These are phyloP conservation scores for Tenodera sinensis DNA, from an alignment of 2,888 invertebrate genomes.

Conservation along the genomic window DNA sequence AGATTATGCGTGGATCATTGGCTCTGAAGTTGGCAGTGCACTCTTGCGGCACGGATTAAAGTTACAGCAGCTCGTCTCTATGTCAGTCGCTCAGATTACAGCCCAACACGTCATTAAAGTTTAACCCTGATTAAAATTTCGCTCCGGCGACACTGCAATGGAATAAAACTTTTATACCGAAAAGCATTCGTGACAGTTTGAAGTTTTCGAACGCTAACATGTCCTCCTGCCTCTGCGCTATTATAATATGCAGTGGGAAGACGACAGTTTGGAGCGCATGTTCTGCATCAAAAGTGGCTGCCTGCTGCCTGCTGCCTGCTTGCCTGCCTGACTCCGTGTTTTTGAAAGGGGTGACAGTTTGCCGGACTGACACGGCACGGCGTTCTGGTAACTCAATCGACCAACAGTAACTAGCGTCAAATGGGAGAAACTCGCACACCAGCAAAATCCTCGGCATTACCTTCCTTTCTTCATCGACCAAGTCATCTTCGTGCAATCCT, in stretches of 20 bases:
- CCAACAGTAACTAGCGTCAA: not conserved
- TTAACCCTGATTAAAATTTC: not conserved
- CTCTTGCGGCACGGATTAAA: not conserved
- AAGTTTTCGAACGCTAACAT: not conserved
- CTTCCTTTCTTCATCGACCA: too few species aligned
- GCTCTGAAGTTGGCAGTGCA: conserved; percentile 10
- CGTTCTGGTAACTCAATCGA: not conserved
- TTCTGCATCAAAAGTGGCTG: not conserved
- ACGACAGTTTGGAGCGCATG: not conserved
- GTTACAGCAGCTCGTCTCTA: not conserved
- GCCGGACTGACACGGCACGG: not conserved
- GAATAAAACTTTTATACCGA: not conserved
- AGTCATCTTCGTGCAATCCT: too few species aligned
- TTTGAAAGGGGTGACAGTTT: not conserved
- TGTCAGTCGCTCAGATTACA: not conserved
- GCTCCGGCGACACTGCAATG: not conserved
- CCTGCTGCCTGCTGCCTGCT: not conserved
- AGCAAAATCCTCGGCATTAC: too few species aligned
- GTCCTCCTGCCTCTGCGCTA: not conserved
- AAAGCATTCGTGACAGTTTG: not conserved
- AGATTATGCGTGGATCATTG: conserved; percentile 7
- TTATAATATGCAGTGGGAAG: not conserved
- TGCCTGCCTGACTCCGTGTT: not conserved
- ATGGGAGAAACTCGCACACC: not conserved
- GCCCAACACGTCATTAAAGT: not conserved